These are phyloP conservation scores for Prochilodus magdalenae DNA, from an alignment of 2,113 vertebrate species.

Conservation along the genomic window DNA sequence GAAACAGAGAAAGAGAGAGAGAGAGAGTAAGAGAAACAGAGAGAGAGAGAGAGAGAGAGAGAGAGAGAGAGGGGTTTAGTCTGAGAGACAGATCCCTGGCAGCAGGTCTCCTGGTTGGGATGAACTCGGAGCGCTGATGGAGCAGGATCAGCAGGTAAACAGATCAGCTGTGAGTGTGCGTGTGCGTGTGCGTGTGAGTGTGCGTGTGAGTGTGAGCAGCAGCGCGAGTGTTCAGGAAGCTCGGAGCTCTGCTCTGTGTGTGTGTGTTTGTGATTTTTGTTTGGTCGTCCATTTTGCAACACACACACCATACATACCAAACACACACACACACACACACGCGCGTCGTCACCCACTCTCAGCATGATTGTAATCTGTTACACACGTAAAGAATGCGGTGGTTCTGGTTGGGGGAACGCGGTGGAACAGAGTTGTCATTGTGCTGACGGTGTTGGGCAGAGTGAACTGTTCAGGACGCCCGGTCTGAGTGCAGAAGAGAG, in stretches of 20 bases:
- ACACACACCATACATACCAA: neutral
- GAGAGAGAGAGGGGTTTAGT: neutral
- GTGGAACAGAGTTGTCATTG: neutral
- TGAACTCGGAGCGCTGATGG: neutral
- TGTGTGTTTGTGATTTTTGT: too few relatives aligned
- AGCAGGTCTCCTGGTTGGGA: too few relatives aligned
- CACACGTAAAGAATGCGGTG: neutral
- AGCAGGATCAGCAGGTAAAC: neutral
- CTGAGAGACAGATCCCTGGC: neutral
- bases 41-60: neutral
- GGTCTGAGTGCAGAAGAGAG: slow-evolving; percentile 6
- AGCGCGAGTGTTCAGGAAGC: slow-evolving; percentile 23
- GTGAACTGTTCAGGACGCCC: neutral
- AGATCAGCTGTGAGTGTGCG: slow-evolving; percentile 4
- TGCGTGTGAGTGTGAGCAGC: slow-evolving; percentile 35
- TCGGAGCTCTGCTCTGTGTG: too few relatives aligned
- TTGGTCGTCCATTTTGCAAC: neutral
- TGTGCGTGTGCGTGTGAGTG: slow-evolving; percentile 5
- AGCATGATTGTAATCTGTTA: neutral
- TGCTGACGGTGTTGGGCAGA: neutral
- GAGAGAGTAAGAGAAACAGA: too few relatives aligned
- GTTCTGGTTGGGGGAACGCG: neutral
- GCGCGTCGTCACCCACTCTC: too few relatives aligned
- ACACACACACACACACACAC: slow-evolving; percentile 19
- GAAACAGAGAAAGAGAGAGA: neutral